phyloP scores from a whole-genome alignment of 2,797 vertebrate genomes.

The Chiroxiphia lanceolata region DNA sequence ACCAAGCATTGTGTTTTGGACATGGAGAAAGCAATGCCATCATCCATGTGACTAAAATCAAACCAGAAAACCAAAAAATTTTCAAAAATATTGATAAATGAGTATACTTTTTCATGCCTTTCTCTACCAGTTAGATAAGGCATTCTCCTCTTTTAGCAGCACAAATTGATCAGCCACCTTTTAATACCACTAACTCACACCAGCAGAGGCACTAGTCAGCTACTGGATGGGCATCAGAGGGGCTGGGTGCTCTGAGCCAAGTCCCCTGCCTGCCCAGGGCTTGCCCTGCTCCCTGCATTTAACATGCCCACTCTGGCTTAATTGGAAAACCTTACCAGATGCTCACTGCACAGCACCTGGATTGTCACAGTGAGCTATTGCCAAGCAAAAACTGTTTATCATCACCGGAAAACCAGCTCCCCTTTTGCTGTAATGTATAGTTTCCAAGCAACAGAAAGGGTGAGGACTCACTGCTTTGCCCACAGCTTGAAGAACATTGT shows the following conservation, averaged over 20 bases:
- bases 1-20: not conserved
- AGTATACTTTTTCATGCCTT: not conserved
- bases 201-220: not conserved
- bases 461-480: not conserved
- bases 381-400: not conserved
- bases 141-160: not conserved
- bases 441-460: not conserved
- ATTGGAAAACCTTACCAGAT: not conserved
- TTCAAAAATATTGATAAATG: not conserved
- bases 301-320: not conserved
- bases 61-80: not conserved
- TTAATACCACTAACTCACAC: not conserved
- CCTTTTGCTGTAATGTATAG: not conserved
- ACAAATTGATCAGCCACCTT: not conserved
- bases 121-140: not conserved
- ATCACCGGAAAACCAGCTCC: not conserved
- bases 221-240: not conserved
- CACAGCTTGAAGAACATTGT: fast-evolving
- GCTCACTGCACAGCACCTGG: not conserved
- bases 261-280: fast-evolving
- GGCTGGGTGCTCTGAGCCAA: not conserved
- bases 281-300: not conserved
- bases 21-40: not conserved
- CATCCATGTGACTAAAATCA: not conserved
- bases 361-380: not conserved